These are phyloP conservation scores for Blastobasis lacticolella DNA, from an alignment of 2,888 invertebrate species.

Conservation along the genomic window DNA sequence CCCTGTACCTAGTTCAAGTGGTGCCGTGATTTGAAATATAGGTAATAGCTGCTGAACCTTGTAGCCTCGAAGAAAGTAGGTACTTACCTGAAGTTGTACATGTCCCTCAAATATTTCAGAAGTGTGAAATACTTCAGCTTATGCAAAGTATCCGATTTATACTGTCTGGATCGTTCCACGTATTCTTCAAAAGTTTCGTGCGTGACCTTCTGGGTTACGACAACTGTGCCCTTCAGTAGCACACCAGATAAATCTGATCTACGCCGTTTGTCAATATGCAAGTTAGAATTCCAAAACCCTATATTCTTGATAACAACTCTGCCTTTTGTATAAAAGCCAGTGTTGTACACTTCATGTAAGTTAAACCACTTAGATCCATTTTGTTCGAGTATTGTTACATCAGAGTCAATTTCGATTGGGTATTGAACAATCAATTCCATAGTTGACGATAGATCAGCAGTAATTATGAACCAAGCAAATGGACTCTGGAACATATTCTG, in stretches of 20 bases:
- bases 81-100: constrained; percentile 79
- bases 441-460: constrained; percentile 29
- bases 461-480: constrained; percentile 49
- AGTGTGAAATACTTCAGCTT: constrained; percentile 77
- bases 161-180: constrained; percentile 59
- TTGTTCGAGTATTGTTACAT: constrained; percentile 45
- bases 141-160: constrained; percentile 76
- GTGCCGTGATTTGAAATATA: no score
- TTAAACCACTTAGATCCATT: constrained; percentile 19
- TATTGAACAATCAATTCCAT: constrained; percentile 35
- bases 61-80: no score
- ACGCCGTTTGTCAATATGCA: constrained; percentile 41
- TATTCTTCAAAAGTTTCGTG: constrained; percentile 66
- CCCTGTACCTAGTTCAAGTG: no score
- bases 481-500: constrained; percentile 28
- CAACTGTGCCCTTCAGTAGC: constrained; percentile 68
- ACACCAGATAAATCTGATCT: constrained; percentile 73
- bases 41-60: no score
- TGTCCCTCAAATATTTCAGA: constrained; percentile 71
- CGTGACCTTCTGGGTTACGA: constrained; percentile 48
- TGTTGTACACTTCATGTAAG: constrained; percentile 70
- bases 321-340: constrained; percentile 70
- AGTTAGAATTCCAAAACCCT: constrained; percentile 56
- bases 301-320: constrained; percentile 53
- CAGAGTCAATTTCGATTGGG: constrained; percentile 59